Evolutionary conservation across 2,113 vertebrate species (phyloP).

Genomic region (Apistogramma diplotaenia): DNA sequence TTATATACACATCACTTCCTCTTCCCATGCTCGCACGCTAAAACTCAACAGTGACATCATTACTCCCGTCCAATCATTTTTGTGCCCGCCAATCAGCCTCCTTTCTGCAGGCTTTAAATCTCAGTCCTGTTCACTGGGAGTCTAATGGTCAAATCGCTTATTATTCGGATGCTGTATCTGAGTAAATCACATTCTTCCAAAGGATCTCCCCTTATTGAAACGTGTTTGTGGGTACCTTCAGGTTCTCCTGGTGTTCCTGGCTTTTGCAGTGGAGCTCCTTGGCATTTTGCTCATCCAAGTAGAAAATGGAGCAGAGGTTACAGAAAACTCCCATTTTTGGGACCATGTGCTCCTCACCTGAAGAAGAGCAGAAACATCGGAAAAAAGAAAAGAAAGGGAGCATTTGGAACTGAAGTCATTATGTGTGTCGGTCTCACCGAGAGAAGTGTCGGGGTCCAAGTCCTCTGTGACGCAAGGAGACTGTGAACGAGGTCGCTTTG

Average conservation of each 20-base stretch:
- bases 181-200: not conserved
- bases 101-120: not conserved
- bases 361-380: not conserved
- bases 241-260: constrained; percentile 48
- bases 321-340: constrained; percentile 76
- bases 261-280: constrained; percentile 51
- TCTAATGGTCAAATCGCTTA: not conserved
- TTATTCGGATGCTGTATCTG: not conserved
- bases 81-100: not conserved
- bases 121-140: not conserved
- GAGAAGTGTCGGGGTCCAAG: constrained; percentile 55
- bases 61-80: not conserved
- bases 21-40: not conserved
- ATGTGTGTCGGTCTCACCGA: constrained; percentile 55
- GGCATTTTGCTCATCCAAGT: constrained; percentile 31
- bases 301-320: constrained; percentile 66
- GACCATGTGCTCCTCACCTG: constrained; percentile 75
- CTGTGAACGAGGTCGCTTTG: constrained; percentile 54
- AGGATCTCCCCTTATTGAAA: not conserved
- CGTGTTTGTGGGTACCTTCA: constrained; percentile 35
- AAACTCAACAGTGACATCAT: not conserved
- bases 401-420: not conserved
- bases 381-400: not conserved
- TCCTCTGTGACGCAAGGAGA: constrained; percentile 9
- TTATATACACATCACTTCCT: not conserved